Percentiles rank a stretch among this genome's conserved stretches.
These are phyloP conservation scores for Pedionomus torquatus DNA, from an alignment of 2,113 vertebrate species.

Conservation along the genomic window DNA sequence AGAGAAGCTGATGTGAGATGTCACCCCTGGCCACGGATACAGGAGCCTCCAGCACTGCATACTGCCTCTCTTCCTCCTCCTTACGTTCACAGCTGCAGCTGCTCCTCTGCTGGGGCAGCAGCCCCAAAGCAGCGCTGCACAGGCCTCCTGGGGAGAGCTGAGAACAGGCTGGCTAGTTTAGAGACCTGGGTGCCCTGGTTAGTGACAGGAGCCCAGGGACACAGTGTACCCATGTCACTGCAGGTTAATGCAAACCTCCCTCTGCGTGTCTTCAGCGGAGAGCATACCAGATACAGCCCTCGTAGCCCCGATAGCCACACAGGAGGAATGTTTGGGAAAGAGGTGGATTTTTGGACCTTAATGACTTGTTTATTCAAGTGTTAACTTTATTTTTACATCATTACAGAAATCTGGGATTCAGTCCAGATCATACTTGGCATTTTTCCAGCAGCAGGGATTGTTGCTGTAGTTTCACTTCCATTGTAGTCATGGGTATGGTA, in stretches of 20 bases:
- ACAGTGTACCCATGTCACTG: no score
- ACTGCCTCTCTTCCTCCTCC: background rate
- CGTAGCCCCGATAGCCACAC: background rate
- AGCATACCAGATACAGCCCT: background rate
- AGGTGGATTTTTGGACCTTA: background rate
- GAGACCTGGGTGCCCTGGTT: background rate
- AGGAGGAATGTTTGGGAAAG: background rate
- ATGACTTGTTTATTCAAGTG: background rate
- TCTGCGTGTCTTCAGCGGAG: rapidly evolving
- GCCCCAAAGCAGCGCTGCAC: background rate
- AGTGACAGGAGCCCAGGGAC: background rate
- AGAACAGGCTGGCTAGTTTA: background rate
- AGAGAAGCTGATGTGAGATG: background rate
- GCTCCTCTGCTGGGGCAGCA: background rate
- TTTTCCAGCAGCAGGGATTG: background rate
- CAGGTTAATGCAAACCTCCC: background rate
- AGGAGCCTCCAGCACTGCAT: background rate
- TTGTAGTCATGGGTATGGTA: background rate
- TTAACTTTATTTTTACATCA: background rate
- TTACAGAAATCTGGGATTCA: background rate
- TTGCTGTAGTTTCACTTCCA: background rate
- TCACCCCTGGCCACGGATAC: background rate
- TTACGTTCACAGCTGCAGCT: background rate
- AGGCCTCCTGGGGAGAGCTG: background rate
- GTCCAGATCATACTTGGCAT: background rate